Conservation (phyloP, 2,113 vertebrate species). For the Ahaetulla prasina region DNA sequence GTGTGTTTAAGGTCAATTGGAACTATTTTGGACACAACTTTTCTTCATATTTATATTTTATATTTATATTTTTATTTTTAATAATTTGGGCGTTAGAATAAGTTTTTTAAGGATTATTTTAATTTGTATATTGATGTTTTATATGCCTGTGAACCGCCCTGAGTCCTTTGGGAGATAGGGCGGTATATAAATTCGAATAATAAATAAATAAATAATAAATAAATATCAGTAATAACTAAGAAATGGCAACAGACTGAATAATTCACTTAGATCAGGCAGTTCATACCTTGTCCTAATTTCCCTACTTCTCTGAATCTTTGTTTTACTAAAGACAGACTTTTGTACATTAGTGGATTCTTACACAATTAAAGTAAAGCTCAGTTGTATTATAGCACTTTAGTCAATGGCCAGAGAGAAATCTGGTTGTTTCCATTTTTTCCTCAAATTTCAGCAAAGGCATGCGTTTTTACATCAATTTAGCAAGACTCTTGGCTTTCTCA, state of each 20-base stretch:
- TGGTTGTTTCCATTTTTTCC: not conserved
- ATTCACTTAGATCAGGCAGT: not conserved
- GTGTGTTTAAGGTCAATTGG: not conserved
- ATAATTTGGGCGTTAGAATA: too few species aligned
- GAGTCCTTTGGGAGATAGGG: too few species aligned
- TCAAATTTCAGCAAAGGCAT: not conserved
- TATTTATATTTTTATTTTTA: too few species aligned
- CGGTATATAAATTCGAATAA: too few species aligned
- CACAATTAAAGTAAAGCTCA: not conserved
- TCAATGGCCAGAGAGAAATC: not conserved
- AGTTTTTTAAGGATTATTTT: too few species aligned
- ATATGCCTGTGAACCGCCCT: too few species aligned
- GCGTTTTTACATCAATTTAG: not conserved
- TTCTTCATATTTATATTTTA: too few species aligned
- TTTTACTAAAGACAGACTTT: not conserved
- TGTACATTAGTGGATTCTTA: not conserved
- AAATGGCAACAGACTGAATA: not conserved
- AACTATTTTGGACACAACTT: not conserved
- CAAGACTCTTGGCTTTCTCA: not conserved
- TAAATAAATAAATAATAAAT: too few species aligned
- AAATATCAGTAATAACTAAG: not conserved
- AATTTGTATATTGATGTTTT: too few species aligned
- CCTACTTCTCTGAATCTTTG: not conserved
- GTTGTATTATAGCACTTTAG: not conserved
- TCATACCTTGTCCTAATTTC: not conserved